Percentiles rank a stretch among this genome's conserved stretches.
phyloP scores from a whole-genome alignment of 2,797 vertebrate genomes.

The Eidolon dupreanum region DNA sequence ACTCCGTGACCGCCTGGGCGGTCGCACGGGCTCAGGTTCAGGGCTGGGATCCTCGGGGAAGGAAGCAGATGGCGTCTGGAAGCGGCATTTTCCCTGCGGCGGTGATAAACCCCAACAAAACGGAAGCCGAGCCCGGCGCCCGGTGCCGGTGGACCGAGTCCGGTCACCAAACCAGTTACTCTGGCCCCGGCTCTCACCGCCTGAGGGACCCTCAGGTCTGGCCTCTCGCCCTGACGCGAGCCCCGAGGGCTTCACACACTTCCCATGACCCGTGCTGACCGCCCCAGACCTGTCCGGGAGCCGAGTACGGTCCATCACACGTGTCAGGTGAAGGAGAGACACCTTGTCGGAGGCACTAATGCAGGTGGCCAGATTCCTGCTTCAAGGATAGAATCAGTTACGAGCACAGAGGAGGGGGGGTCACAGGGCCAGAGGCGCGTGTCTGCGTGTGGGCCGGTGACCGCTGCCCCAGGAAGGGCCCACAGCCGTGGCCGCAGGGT shows the following conservation, averaged over 20 bases:
- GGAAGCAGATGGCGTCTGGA: neutral
- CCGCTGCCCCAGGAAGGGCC: too few species aligned
- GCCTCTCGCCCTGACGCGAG: too few species aligned
- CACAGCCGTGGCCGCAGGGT: fast-evolving
- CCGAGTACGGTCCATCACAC: fast-evolving
- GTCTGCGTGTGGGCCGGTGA: fast-evolving
- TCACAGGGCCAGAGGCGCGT: fast-evolving
- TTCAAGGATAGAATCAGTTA: neutral
- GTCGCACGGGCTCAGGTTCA: fast-evolving
- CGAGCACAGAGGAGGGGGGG: neutral
- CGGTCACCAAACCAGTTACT: too few species aligned
- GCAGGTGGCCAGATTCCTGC: neutral
- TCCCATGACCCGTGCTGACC: neutral
- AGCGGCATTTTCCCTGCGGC: neutral
- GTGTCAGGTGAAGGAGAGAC: neutral
- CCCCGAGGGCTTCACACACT: fast-evolving
- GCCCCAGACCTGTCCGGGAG: neutral
- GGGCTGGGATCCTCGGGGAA: fast-evolving
- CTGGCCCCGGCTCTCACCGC: neutral
- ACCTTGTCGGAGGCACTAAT: neutral
- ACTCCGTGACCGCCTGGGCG: neutral
- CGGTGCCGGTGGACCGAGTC: fast-evolving
- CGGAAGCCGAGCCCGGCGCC: neutral
- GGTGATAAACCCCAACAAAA: neutral
- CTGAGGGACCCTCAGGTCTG: too few species aligned